Evolutionary conservation across 2,888 invertebrate species (phyloP).

Genomic region (Noctua pronuba): DNA sequence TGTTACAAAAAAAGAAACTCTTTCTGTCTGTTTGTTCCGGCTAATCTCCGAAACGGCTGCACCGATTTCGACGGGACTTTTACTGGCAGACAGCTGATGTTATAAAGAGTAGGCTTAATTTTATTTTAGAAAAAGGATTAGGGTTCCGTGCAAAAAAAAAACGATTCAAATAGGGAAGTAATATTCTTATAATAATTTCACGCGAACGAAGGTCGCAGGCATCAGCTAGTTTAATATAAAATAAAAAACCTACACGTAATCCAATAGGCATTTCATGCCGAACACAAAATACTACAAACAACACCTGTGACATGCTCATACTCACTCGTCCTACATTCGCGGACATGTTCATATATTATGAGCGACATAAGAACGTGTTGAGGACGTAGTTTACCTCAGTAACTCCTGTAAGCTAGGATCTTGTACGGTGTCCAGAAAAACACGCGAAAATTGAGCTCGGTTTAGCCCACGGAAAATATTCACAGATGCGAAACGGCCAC

Average conservation of each 20-base stretch:
- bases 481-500: background rate
- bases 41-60: too few species aligned
- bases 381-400: constrained; percentile 29
- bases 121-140: too few species aligned
- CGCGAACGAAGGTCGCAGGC: too few species aligned
- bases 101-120: too few species aligned
- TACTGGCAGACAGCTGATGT: too few species aligned
- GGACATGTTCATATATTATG: constrained; percentile 16
- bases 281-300: constrained; percentile 16
- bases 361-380: constrained; percentile 36
- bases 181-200: too few species aligned
- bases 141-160: too few species aligned
- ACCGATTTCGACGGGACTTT: too few species aligned
- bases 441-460: constrained; percentile 11
- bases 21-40: too few species aligned
- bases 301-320: constrained; percentile 17
- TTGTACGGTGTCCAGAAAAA: constrained; percentile 18
- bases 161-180: too few species aligned
- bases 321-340: constrained; percentile 13
- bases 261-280: constrained; percentile 6
- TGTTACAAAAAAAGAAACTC: too few species aligned
- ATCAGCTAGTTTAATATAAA: background rate
- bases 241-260: background rate
- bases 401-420: constrained; percentile 28
- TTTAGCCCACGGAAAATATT: background rate